Conservation (phyloP, 2,888 invertebrate species). For the Trissolcus japonicus region DNA sequence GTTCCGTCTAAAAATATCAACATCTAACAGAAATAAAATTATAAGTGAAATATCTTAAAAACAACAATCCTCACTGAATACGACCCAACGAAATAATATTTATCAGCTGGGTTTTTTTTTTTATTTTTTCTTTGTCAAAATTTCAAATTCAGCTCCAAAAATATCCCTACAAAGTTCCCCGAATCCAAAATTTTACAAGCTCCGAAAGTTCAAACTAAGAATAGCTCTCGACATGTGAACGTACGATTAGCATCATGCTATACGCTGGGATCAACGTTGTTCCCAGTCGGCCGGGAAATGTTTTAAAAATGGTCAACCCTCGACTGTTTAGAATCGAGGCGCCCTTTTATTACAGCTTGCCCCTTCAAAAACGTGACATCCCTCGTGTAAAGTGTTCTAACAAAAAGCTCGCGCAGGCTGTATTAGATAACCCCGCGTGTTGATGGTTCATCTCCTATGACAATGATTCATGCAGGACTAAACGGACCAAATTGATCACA, state of each 20-base stretch:
- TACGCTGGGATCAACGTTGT: constrained; percentile 6
- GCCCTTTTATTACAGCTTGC: constrained; percentile 24
- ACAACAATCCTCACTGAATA: background rate
- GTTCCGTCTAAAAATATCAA: background rate
- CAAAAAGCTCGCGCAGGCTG: background rate
- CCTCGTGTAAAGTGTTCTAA: constrained; percentile 12
- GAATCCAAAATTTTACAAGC: constrained; percentile 37
- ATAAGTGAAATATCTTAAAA: background rate
- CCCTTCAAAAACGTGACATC: constrained; percentile 32
- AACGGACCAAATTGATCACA: constrained; percentile 22
- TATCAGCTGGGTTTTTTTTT: background rate
- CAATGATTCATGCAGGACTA: constrained; percentile 13
- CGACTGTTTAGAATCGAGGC: constrained; percentile 20
- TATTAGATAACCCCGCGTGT: constrained; percentile 20
- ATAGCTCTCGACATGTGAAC: constrained; percentile 11
- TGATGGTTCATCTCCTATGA: constrained; percentile 18
- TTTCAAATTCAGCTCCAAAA: constrained; percentile 21
- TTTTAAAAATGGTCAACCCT: constrained; percentile 39
- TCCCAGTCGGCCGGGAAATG: constrained; percentile 25
- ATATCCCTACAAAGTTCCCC: constrained; percentile 27
- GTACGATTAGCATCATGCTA: background rate
- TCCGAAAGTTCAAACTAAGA: constrained; percentile 28
- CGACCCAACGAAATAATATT: background rate
- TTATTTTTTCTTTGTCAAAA: constrained; percentile 4
- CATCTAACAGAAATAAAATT: background rate